Evolutionary conservation across 1,140 invertebrate genomes (phyloP).

Genomic region (Tetranychus cinnabarinus): DNA sequence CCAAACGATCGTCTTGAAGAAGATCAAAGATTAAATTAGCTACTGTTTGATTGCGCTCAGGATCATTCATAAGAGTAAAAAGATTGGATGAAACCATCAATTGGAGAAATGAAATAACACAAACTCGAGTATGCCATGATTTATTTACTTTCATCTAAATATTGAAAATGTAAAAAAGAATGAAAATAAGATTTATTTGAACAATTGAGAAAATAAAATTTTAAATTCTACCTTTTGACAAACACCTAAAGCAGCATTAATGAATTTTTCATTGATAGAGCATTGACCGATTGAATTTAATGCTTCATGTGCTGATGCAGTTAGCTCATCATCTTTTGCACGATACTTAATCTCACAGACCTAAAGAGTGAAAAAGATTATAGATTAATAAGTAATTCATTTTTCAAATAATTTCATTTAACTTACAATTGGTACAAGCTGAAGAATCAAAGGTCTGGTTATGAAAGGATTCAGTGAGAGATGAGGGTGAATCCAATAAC

Average conservation of each 20-base stretch:
- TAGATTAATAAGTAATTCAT: constrained; percentile 2
- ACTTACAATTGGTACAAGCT: constrained; percentile 27
- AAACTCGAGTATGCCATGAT: constrained; percentile 52
- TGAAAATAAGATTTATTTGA: background rate
- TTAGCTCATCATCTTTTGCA: constrained; percentile 47
- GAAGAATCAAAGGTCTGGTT: constrained; percentile 31
- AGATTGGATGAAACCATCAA: constrained; percentile 61
- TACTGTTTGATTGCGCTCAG: constrained; percentile 21
- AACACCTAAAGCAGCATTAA: constrained; percentile 9
- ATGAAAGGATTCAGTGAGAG: constrained; percentile 24
- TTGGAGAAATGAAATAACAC: constrained; percentile 48
- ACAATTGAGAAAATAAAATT: background rate
- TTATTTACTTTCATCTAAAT: constrained; percentile 18
- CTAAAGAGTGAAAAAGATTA: constrained; percentile 28
- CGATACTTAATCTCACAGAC: constrained; percentile 50
- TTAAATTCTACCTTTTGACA: constrained; percentile 4
- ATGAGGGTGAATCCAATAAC: constrained; percentile 28
- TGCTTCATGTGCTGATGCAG: constrained; percentile 34
- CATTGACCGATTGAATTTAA: constrained; percentile 34
- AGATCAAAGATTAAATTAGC: constrained; percentile 21
- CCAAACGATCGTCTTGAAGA: constrained; percentile 40
- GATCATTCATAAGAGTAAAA: constrained; percentile 35
- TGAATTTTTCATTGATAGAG: constrained; percentile 18
- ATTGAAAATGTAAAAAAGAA: background rate
- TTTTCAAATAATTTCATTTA: constrained; percentile 4